Percentiles rank a stretch among this genome's conserved stretches.
Evolutionary conservation across 37 sponge, comb jelly and placozoan species (phyloP).

Genomic region (Axinella damicornis): DNA sequence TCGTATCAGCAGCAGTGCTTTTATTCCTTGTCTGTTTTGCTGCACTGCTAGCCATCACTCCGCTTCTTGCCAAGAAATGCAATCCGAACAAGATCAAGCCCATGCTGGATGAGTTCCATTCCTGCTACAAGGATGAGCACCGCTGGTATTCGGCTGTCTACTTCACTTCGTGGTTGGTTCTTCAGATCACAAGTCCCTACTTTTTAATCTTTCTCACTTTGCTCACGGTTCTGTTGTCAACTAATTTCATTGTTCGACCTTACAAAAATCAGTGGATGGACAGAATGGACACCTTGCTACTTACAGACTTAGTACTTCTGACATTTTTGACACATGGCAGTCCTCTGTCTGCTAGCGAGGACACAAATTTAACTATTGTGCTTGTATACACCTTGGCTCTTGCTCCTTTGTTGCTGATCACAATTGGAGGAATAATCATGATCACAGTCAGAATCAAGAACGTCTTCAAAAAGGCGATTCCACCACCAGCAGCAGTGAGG

Average conservation of each 20-base stretch:
- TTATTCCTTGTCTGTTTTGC: neutral
- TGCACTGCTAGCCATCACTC: neutral
- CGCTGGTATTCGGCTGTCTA: no score
- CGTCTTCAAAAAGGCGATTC: no score
- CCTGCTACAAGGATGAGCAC: neutral
- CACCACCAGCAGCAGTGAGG: no score
- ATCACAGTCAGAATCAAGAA: no score
- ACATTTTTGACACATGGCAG: no score
- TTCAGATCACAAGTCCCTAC: no score
- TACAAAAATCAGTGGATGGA: conserved; percentile 15
- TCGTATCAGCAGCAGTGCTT: neutral
- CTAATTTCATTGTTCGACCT: conserved; percentile 7
- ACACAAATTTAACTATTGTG: no score
- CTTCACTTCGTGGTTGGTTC: neutral
- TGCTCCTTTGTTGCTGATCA: no score
- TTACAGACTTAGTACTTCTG: neutral
- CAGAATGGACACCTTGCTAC: neutral
- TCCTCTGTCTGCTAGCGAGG: no score
- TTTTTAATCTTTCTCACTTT: neutral
- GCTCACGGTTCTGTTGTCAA: neutral
- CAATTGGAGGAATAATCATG: no score
- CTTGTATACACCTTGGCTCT: no score
- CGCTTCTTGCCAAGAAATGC: neutral
- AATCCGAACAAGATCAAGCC: conserved; percentile 10
- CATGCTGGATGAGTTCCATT: conserved; percentile 13